These are phyloP conservation scores for Lingula anatina DNA, from an alignment of 2,888 invertebrate genomes.

Conservation along the genomic window DNA sequence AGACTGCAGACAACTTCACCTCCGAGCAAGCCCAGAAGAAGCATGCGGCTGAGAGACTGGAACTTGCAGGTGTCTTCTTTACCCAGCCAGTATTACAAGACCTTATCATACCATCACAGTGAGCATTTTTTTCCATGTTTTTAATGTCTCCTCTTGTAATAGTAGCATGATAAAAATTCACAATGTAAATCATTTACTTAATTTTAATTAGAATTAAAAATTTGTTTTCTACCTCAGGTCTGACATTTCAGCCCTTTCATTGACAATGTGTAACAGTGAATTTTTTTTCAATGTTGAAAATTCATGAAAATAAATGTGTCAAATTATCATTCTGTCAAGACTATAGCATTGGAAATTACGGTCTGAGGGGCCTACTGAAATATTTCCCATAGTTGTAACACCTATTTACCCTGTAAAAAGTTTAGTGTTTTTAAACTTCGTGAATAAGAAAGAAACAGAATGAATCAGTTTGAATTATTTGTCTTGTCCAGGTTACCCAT, in stretches of 20 bases:
- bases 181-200: conserved; percentile 51
- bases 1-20: conserved; percentile 72
- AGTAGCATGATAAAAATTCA: too few relatives aligned
- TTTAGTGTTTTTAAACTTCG: too few relatives aligned
- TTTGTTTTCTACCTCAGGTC: background rate
- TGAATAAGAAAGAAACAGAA: too few relatives aligned
- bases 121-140: too few relatives aligned
- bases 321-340: conserved; percentile 5
- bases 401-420: too few relatives aligned
- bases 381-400: too few relatives aligned
- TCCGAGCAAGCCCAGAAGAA: conserved; percentile 29
- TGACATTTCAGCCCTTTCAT: background rate
- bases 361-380: too few relatives aligned
- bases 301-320: conserved; percentile 1
- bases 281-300: background rate
- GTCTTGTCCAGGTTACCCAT: conserved; percentile 90
- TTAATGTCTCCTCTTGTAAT: too few relatives aligned
- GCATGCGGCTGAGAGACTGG: conserved; percentile 15
- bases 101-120: conserved; percentile 65
- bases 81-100: conserved; percentile 70
- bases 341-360: too few relatives aligned
- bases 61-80: conserved; percentile 55
- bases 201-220: background rate
- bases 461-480: too few relatives aligned
- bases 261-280: background rate